Conservation (phyloP, 2,888 invertebrate species). For the Drosophila colorata region DNA sequence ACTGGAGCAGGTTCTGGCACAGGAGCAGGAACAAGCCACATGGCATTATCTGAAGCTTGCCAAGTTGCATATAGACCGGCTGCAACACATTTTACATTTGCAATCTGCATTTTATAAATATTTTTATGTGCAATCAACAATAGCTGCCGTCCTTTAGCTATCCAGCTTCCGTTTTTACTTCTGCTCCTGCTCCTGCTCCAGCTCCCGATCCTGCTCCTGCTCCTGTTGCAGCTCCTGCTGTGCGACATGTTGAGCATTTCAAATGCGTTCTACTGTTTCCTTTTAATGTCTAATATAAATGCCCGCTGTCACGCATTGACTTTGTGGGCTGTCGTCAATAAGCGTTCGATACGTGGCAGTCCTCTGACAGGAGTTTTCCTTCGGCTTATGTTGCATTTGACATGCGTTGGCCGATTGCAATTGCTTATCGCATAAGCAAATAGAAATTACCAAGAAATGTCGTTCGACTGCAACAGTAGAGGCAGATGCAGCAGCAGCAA, state of each 20-base stretch:
- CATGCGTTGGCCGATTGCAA: conserved; percentile 49
- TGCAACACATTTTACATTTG: conserved; percentile 51
- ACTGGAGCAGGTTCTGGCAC: background rate
- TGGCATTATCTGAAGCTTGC: conserved; percentile 35
- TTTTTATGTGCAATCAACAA: conserved; percentile 75
- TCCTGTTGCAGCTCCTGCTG: conserved; percentile 18
- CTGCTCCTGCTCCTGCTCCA: background rate
- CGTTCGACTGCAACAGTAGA: conserved; percentile 3
- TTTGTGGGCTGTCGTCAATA: conserved; percentile 51
- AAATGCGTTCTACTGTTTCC: conserved; percentile 55
- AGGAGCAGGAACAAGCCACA: conserved; percentile 7
- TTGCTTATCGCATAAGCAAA: conserved; percentile 73
- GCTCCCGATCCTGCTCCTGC: background rate
- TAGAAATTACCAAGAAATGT: conserved; percentile 52
- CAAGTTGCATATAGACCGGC: background rate
- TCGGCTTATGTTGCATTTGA: conserved; percentile 37
- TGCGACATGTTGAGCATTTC: conserved; percentile 67
- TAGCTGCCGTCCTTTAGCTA: conserved; percentile 38
- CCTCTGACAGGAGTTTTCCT: conserved; percentile 39
- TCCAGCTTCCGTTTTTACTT: conserved; percentile 7
- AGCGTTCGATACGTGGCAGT: conserved; percentile 40
- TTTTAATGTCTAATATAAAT: conserved; percentile 79
- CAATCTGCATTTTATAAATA: conserved; percentile 81
- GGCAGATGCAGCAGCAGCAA: conserved; percentile 3
- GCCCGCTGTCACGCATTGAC: conserved; percentile 69